Percentiles rank a stretch among this genome's conserved stretches.
phyloP scores from a whole-genome alignment of 2,797 vertebrate genomes.

The Melanotaenia nigrans region DNA sequence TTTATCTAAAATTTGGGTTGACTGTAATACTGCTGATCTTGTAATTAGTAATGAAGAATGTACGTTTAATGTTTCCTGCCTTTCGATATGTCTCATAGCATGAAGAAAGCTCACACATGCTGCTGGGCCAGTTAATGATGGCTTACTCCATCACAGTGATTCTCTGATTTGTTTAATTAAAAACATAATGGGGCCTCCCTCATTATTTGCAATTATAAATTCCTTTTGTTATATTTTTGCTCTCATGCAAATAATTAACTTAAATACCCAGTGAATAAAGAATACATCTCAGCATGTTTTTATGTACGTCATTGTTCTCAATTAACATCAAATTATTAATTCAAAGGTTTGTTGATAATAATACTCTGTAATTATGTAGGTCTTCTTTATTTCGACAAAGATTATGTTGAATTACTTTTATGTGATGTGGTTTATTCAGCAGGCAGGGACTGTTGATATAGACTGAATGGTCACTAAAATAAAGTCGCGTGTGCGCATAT shows the following conservation, averaged over 20 bases:
- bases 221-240: conserved; percentile 57
- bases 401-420: conserved; percentile 67
- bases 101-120: conserved; percentile 58
- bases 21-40: conserved; percentile 70
- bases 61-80: conserved; percentile 67
- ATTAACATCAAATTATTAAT: conserved; percentile 78
- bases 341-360: conserved; percentile 72
- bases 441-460: conserved; percentile 35
- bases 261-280: conserved; percentile 69
- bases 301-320: conserved; percentile 77
- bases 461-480: conserved; percentile 49
- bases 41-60: conserved; percentile 70
- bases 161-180: conserved; percentile 70
- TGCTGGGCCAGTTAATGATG: conserved; percentile 58
- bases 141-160: conserved; percentile 68
- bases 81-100: conserved; percentile 67
- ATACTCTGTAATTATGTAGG: conserved; percentile 71
- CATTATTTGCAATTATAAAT: conserved; percentile 73
- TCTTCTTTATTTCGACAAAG: conserved; percentile 63
- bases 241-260: conserved; percentile 65
- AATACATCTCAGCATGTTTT: conserved; percentile 56
- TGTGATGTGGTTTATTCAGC: conserved; percentile 52
- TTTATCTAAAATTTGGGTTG: conserved; percentile 70
- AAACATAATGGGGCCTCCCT: conserved; percentile 62
- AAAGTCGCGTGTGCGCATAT: conserved; percentile 51